Evolutionary conservation across 2,797 vertebrate genomes (phyloP).

Genomic region (Protosalanx chinensis): DNA sequence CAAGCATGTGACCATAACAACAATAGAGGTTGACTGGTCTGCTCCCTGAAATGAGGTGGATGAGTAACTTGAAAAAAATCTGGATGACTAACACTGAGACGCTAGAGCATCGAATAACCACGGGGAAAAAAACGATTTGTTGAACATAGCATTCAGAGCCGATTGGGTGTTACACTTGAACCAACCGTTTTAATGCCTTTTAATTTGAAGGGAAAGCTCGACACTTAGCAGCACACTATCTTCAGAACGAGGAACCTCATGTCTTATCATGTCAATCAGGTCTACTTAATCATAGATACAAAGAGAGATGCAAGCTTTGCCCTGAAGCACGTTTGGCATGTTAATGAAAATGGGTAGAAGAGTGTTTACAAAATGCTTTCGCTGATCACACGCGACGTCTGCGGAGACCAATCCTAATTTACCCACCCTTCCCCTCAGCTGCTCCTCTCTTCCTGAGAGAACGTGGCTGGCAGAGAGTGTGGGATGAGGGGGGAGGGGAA

Average conservation of each 20-base stretch:
- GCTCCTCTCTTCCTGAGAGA: conserved; percentile 49
- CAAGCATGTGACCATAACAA: conserved; percentile 31
- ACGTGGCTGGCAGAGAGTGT: conserved; percentile 18
- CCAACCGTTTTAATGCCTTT: neutral
- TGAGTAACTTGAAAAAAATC: conserved; percentile 33
- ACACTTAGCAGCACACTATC: neutral
- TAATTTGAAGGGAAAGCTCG: neutral
- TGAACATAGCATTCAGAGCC: neutral
- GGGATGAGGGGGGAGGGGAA: conserved; percentile 16
- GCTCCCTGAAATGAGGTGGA: conserved; percentile 68
- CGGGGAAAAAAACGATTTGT: neutral
- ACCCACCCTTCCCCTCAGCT: conserved; percentile 64
- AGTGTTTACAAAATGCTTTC: conserved; percentile 49
- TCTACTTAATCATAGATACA: too few species aligned
- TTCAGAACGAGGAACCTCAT: too few species aligned
- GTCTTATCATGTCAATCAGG: too few species aligned
- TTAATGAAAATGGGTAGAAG: conserved; percentile 54
- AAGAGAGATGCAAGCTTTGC: conserved; percentile 7
- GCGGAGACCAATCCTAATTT: conserved; percentile 56
- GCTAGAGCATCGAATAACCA: neutral
- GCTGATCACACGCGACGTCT: conserved; percentile 44
- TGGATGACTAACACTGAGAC: conserved; percentile 29
- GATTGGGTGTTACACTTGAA: neutral
- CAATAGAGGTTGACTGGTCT: conserved; percentile 51
- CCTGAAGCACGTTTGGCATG: conserved; percentile 24